Conservation (phyloP, 2,113 vertebrate genomes). For the Hydropotes inermis region DNA sequence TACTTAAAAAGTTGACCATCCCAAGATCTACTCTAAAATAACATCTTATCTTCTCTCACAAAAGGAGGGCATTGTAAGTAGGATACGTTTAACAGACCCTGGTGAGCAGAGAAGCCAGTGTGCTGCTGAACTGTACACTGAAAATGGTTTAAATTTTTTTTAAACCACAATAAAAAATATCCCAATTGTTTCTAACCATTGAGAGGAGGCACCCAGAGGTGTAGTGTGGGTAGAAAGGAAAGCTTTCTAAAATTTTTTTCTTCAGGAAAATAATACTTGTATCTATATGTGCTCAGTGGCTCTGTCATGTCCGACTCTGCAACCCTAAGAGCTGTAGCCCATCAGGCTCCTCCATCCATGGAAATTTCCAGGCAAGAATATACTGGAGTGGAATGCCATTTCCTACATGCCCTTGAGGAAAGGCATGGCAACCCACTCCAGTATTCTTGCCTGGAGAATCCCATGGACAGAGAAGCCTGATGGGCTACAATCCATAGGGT, state of each 20-base stretch:
- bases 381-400: background rate
- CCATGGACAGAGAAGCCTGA: background rate
- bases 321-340: background rate
- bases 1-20: background rate
- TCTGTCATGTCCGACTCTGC: rapidly evolving
- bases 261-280: background rate
- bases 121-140: background rate
- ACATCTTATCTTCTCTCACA: background rate
- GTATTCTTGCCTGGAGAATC: background rate
- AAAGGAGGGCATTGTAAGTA: background rate
- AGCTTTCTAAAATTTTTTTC: background rate
- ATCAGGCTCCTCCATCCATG: background rate
- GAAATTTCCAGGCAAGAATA: background rate
- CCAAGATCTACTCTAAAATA: background rate
- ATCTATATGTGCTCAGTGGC: background rate
- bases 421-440: background rate
- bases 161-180: background rate
- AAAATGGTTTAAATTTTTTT: background rate
- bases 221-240: background rate
- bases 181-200: background rate
- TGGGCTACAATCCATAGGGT: background rate
- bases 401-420: background rate
- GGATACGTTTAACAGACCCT: background rate
- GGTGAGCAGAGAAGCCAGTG: background rate
- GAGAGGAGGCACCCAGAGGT: background rate